Evolutionary conservation across 2,797 vertebrate genomes (phyloP).

Genomic region (Bradypodion pumilum): DNA sequence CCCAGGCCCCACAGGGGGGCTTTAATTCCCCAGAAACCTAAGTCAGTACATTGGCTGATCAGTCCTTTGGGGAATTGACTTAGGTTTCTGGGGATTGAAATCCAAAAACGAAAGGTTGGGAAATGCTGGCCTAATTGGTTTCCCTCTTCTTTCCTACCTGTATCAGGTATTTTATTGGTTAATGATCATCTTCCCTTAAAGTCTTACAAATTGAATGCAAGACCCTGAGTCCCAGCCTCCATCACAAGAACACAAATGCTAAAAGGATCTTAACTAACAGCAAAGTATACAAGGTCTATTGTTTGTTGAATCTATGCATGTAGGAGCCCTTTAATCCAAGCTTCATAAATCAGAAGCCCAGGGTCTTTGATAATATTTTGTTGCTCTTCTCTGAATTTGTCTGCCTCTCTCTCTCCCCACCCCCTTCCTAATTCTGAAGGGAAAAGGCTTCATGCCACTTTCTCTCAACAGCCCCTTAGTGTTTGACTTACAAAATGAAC

Average conservation of each 20-base stretch:
- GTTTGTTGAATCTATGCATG: not conserved
- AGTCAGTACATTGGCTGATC: too few relatives aligned
- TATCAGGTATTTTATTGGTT: not conserved
- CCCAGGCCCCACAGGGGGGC: too few relatives aligned
- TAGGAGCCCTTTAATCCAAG: not conserved
- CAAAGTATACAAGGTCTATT: not conserved
- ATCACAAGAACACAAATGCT: not conserved
- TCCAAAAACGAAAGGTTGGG: too few relatives aligned
- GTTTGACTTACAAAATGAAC: not conserved
- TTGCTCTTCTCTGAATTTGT: slow-evolving; percentile 43
- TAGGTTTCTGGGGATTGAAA: too few relatives aligned
- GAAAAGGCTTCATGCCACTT: not conserved
- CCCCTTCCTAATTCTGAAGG: not conserved
- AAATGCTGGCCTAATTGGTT: too few relatives aligned
- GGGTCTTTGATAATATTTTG: slow-evolving; percentile 26
- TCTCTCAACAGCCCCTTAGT: not conserved
- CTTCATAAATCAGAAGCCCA: slow-evolving; percentile 6
- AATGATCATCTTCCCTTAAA: slow-evolving; percentile 3
- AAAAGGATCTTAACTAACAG: not conserved
- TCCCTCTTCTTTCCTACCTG: too few relatives aligned
- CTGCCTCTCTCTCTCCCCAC: not conserved
- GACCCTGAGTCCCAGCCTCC: slow-evolving; percentile 1
- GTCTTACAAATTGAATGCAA: not conserved
- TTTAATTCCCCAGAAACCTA: too few relatives aligned
- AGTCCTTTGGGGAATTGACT: too few relatives aligned